These are phyloP conservation scores for Ostrea edulis DNA, from an alignment of 1,140 invertebrate species.

Conservation along the genomic window DNA sequence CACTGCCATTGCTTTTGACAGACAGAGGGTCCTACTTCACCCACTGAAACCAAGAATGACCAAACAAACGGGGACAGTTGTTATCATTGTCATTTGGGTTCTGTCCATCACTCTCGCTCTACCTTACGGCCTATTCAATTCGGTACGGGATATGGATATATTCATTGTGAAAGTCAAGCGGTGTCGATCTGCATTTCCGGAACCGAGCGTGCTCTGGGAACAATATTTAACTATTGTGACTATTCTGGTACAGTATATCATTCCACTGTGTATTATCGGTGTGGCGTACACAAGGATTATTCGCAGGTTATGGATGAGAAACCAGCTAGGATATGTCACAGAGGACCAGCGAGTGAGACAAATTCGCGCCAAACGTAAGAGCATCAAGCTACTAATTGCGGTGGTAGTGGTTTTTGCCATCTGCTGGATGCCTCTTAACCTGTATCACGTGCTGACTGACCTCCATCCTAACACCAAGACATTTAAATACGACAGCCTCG, in stretches of 20 bases:
- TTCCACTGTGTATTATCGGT: slow-evolving; percentile 79
- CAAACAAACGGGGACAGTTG: slow-evolving; percentile 70
- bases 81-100: slow-evolving; percentile 80
- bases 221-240: slow-evolving; percentile 77
- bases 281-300: slow-evolving; percentile 74
- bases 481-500: slow-evolving; percentile 68
- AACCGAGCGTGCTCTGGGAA: slow-evolving; percentile 68
- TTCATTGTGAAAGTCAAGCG: slow-evolving; percentile 61
- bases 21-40: slow-evolving; percentile 80
- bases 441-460: slow-evolving; percentile 81
- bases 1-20: slow-evolving; percentile 81
- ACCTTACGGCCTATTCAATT: slow-evolving; percentile 80
- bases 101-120: slow-evolving; percentile 78
- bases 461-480: slow-evolving; percentile 76
- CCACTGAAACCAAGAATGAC: slow-evolving; percentile 79
- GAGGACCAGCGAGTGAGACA: slow-evolving; percentile 70
- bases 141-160: slow-evolving; percentile 60
- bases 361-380: slow-evolving; percentile 75
- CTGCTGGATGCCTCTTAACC: slow-evolving; percentile 81
- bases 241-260: slow-evolving; percentile 80
- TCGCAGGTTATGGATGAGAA: slow-evolving; percentile 63
- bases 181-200: slow-evolving; percentile 75
- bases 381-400: slow-evolving; percentile 79
- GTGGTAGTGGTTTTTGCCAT: slow-evolving; percentile 80
- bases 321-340: slow-evolving; percentile 67